Evolutionary conservation across 2,113 vertebrate genomes (phyloP).

Genomic region (Burhinus oedicnemus): DNA sequence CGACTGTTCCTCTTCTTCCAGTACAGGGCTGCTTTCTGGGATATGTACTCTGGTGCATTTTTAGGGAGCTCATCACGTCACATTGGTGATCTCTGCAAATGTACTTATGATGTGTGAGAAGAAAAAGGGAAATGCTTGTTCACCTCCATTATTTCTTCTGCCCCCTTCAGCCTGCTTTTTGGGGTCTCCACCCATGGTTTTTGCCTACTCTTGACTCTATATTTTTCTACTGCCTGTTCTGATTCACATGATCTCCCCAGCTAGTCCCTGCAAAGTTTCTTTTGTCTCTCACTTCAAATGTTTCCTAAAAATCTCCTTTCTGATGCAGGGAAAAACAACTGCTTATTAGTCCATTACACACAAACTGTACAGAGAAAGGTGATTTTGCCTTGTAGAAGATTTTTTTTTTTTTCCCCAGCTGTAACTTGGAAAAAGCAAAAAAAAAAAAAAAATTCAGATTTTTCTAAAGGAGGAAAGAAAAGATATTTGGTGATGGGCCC

Average conservation of each 20-base stretch:
- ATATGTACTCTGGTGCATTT: background rate
- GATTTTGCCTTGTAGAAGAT: background rate
- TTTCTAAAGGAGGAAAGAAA: background rate
- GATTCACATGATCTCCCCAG: background rate
- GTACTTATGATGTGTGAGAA: background rate
- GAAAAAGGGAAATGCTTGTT: background rate
- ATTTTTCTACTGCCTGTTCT: background rate
- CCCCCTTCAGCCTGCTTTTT: background rate
- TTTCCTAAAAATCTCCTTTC: background rate
- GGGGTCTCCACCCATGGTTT: background rate
- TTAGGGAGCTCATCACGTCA: background rate
- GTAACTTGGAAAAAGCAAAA: background rate
- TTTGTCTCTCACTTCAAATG: background rate
- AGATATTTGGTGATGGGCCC: background rate
- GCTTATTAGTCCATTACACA: background rate
- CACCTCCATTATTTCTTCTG: background rate
- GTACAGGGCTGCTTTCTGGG: background rate
- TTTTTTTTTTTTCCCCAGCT: background rate
- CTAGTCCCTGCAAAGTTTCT: background rate
- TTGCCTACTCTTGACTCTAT: background rate
- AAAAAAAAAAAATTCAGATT: background rate
- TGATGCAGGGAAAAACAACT: background rate
- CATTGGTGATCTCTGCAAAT: background rate
- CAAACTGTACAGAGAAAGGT: background rate
- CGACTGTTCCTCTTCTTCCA: background rate